Base-by-base conservation (phyloP, 1,140 invertebrate genomes). In the Phenacoccus solenopsis region DNA sequence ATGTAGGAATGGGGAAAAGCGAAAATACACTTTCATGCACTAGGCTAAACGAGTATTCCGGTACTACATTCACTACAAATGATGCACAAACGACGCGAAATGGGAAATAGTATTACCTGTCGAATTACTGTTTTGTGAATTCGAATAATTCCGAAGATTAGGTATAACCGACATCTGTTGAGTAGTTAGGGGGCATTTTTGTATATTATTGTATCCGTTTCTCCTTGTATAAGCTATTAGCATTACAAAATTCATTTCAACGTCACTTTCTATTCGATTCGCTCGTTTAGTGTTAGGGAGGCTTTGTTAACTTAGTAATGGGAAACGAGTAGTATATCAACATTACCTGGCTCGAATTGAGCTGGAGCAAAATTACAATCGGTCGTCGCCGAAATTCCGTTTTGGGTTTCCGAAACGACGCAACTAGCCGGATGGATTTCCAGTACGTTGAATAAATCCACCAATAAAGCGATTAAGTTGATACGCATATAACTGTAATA, bases 391-490 rank as follows among this genome's bases (percentile, higher is more conserved):
- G n/a, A n/a, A n/a, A n/a, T n/a, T 16, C 38, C 38, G 16, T 49
- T 49, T 49, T 49, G 38, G 35, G 70, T 70, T 59, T 75, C 76
- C 49, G 90, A 87, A 74, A 88, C 86, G 57, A 94, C 91, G 78
- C 90, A 92, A 77, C 91, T 90, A 10, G 89, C 90, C 5, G 92
- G 91, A 82, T 93, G 90, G 70, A 96, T 91, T 83, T 98, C 96
- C 77, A 98, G 84, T 72, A 94, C 85, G 78, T 94, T 94, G 79
- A 98, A 98, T 72, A 99, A 84, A 79, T 99, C 96, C 70, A 96
- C 93, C 73, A 98, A 81, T 81, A 98, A 91, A 57, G 92, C 91
- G 73, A 96, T 84, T 75, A 98, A 82, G 83, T 98, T 98, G 76
- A 92, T 88, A 76, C 89, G 90, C 87, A 96, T 93, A 57, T 90